Evolutionary conservation across 2,888 invertebrate species (phyloP).

Genomic region (Torymus auratus): DNA sequence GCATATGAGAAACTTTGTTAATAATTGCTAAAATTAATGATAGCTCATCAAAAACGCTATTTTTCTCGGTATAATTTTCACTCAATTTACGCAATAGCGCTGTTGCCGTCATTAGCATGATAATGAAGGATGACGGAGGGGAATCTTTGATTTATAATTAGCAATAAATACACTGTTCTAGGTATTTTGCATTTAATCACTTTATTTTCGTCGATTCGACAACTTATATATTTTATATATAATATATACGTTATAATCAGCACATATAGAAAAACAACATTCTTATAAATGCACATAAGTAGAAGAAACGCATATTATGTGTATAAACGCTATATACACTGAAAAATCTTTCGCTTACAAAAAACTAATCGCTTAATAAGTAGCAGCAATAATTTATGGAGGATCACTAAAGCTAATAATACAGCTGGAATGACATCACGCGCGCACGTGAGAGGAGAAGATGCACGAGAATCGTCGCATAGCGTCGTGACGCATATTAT

Average conservation of each 20-base stretch:
- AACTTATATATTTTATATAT: conserved; percentile 27
- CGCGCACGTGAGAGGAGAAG: conserved; percentile 16
- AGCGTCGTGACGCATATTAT: not conserved
- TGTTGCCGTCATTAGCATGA: not conserved
- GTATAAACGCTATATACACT: not conserved
- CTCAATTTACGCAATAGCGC: not conserved
- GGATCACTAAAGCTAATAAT: conserved; percentile 56
- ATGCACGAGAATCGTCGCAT: conserved; percentile 3
- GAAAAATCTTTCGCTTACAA: conserved; percentile 1
- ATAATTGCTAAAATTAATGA: conserved; percentile 19
- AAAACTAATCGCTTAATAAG: conserved; percentile 40
- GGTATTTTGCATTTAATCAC: conserved; percentile 41
- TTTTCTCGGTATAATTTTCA: conserved; percentile 11
- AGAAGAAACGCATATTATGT: not conserved
- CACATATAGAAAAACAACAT: conserved; percentile 14
- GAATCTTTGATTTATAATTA: conserved; percentile 23
- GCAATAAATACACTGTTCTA: conserved; percentile 18
- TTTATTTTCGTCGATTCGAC: conserved; percentile 53
- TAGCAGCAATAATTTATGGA: conserved; percentile 54
- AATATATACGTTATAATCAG: conserved; percentile 7
- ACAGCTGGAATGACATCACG: conserved; percentile 49
- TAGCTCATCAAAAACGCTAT: not conserved
- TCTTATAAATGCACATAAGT: not conserved
- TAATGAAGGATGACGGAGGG: not conserved
- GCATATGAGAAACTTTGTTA: not conserved